Evolutionary conservation across 1,140 invertebrate genomes (phyloP).

Genomic region (Formica selysi): DNA sequence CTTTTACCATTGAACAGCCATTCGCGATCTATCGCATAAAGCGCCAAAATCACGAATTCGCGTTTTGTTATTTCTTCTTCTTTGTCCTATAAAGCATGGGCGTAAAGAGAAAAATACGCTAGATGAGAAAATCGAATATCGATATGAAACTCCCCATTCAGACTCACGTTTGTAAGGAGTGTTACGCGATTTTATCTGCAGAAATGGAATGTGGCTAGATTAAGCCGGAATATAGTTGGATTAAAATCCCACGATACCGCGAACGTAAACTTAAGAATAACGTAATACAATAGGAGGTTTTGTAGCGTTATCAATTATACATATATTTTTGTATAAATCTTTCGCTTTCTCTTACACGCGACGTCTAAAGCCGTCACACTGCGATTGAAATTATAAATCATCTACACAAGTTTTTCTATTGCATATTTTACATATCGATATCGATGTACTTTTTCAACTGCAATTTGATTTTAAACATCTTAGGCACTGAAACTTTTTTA

Average conservation of each 20-base stretch:
- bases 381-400: conserved; percentile 8
- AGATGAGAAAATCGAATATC: conserved; percentile 37
- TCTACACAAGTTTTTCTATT: background rate
- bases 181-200: conserved; percentile 46
- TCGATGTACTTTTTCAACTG: background rate
- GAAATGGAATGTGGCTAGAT: conserved; percentile 23
- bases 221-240: conserved; percentile 33
- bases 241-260: conserved; percentile 55
- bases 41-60: conserved; percentile 15
- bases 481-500: background rate
- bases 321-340: background rate
- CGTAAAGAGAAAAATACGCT: background rate
- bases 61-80: conserved; percentile 1
- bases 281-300: conserved; percentile 23
- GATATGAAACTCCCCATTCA: conserved; percentile 16
- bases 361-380: background rate
- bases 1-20: background rate
- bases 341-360: conserved; percentile 2
- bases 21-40: conserved; percentile 12
- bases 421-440: too few relatives aligned
- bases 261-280: conserved; percentile 14
- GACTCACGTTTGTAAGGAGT: background rate
- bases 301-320: conserved; percentile 24
- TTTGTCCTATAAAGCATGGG: conserved; percentile 4
- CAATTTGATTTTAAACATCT: too few relatives aligned